Percentiles rank a stretch among this genome's conserved stretches.
Evolutionary conservation across 2,797 vertebrate genomes (phyloP).

Genomic region (Lepilemur ruficaudatus): DNA sequence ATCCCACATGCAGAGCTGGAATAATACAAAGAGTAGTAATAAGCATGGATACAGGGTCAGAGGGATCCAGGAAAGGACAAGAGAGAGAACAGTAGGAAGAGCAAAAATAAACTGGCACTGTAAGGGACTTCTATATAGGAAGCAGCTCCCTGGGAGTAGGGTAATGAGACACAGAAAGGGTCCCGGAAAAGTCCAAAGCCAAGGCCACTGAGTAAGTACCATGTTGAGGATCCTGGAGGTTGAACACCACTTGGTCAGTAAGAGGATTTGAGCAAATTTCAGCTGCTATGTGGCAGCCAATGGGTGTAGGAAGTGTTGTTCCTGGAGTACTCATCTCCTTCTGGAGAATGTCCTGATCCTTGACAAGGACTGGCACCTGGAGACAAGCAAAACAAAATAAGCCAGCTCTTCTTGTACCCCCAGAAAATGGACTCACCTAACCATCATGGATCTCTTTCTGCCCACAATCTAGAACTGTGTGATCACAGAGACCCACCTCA

Average conservation of each 20-base stretch:
- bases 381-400: slow-evolving; percentile 38
- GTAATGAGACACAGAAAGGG: neutral
- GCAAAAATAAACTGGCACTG: neutral
- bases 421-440: slow-evolving; percentile 17
- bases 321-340: neutral
- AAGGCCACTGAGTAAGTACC: slow-evolving; percentile 32
- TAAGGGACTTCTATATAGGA: neutral
- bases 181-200: neutral
- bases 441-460: neutral
- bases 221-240: slow-evolving; percentile 23
- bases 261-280: neutral
- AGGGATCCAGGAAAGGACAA: neutral
- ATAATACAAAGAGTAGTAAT: neutral
- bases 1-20: neutral
- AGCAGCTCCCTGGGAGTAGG: neutral
- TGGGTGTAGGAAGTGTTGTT: neutral
- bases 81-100: neutral
- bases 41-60: neutral
- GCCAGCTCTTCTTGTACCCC: neutral
- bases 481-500: slow-evolving; percentile 40
- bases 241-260: neutral
- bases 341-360: neutral
- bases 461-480: neutral
- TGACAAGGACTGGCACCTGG: slow-evolving; percentile 51
- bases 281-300: neutral